Base-by-base conservation (phyloP, 1,140 invertebrate genomes). In the Colletes gigas region DNA sequence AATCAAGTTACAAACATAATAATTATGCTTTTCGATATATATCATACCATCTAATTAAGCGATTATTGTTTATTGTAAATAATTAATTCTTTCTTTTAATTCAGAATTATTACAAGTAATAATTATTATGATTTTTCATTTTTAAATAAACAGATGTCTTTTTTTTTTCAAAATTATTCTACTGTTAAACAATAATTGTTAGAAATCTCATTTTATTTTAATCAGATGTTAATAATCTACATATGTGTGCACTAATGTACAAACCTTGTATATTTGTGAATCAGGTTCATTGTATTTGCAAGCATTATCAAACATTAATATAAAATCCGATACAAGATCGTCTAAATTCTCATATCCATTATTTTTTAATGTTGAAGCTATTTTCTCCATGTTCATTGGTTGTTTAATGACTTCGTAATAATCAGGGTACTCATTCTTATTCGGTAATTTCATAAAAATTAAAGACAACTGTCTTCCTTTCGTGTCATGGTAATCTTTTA, bases 201-300 rank as follows among this genome's bases (percentile, higher is more conserved):
- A 55, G 5, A 52, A 63, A 14, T 57, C 54, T 76, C 10, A 21
- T 62, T 41, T 39, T 68, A 60, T 57, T 57, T 59, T n/a, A 55
- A 55, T 30, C 69, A 39, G 41, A 41, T 50, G 62, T n/a, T 78
- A 70, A 73, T 19, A 10, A 50, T 71, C 66, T n/a, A 30, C 71
- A n/a, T 65, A 41, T 62, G 12, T 15, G 19, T 17, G 10, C 59
- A 81, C 2, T 17, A 66, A 15, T 52, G 63, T 84, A 91, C 92
- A 91, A 91, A 96, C 96, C 94, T 99, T 99, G 92, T 99, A 99
- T 86, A 99, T 99, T 91, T 99, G 97, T 0, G 98, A 99, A 92
- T 99, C 98, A 0, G 99, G 99, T 92, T 99, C 99, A 93, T 99
- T 99, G 92, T 99, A 99, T 93, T 99, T 99, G 94, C 98, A 99